Conservation (phyloP, 2,113 vertebrate genomes). For the Mellivora capensis region DNA sequence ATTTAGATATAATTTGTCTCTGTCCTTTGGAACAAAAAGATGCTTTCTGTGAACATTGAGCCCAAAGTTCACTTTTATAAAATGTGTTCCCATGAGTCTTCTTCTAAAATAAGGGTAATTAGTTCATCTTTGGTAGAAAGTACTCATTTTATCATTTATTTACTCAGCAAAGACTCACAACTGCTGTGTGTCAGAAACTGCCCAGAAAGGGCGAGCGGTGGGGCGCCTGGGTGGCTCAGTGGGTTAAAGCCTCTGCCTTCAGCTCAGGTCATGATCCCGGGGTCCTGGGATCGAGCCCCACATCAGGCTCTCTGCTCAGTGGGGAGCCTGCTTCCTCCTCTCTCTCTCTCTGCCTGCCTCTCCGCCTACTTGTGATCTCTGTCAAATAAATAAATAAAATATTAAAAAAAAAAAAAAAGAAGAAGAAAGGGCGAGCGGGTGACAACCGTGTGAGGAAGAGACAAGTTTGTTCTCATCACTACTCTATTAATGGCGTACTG, state of each 20-base stretch:
- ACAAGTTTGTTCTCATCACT: rapidly evolving
- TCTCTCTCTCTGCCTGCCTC: no score
- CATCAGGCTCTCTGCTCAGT: no score
- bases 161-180: background rate
- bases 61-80: background rate
- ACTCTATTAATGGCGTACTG: no score
- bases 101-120: background rate
- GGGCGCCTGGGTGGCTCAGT: no score
- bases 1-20: background rate
- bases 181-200: background rate
- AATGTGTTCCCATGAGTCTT: background rate
- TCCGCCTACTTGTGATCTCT: no score
- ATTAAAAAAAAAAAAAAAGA: no score
- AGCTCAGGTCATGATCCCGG: no score
- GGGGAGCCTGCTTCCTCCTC: no score
- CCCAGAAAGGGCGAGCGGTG: rapidly evolving
- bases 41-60: background rate
- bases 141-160: background rate
- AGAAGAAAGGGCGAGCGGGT: rapidly evolving
- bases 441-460: background rate
- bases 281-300: no score
- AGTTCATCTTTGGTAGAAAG: background rate
- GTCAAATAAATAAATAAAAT: no score
- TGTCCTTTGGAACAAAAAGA: background rate
- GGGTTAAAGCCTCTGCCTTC: no score